A percentile compares a stretch with the other conserved stretches of the same genome.
phyloP scores from a whole-genome alignment of 2,888 invertebrate genomes.

The Cryptocephalus moraei region DNA sequence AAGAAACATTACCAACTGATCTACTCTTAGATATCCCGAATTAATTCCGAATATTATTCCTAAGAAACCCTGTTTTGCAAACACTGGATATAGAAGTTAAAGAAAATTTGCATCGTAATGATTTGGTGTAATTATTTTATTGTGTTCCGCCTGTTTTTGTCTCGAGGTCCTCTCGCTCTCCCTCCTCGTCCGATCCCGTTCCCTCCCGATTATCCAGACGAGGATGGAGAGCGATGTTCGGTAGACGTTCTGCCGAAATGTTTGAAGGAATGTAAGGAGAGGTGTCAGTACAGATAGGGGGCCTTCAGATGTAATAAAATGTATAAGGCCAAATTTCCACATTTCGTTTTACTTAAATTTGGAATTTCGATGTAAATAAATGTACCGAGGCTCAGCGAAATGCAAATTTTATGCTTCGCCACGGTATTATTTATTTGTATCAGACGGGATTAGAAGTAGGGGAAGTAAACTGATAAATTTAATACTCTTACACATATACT shows the following conservation, averaged over 20 bases:
- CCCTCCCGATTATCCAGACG: constrained; percentile 1
- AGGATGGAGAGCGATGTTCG: background rate
- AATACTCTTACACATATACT: no score
- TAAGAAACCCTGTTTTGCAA: constrained; percentile 31
- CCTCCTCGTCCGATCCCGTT: constrained; percentile 5
- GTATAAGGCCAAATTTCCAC: constrained; percentile 29
- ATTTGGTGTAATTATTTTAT: constrained; percentile 34
- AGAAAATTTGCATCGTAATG: constrained; percentile 38
- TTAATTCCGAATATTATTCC: constrained; percentile 38
- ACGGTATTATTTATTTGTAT: constrained; percentile 6
- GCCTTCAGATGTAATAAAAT: constrained; percentile 30
- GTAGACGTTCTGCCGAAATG: constrained; percentile 11
- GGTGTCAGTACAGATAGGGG: constrained; percentile 31
- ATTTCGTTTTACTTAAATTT: constrained; percentile 32
- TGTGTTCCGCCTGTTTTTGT: constrained; percentile 16
- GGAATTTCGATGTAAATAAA: constrained; percentile 34
- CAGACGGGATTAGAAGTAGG: background rate
- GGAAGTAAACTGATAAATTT: no score
- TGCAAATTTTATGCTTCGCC: constrained; percentile 20
- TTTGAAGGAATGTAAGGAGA: constrained; percentile 26
- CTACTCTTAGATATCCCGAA: constrained; percentile 35
- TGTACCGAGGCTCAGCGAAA: constrained; percentile 23
- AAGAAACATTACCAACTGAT: constrained; percentile 33
- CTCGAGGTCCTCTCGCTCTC: constrained; percentile 4
- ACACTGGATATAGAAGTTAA: constrained; percentile 36